A percentile compares a stretch with the other conserved stretches of the same genome.
These are phyloP conservation scores for Hippopotamyrus pictus DNA, from an alignment of 2,797 vertebrate species.

Conservation along the genomic window DNA sequence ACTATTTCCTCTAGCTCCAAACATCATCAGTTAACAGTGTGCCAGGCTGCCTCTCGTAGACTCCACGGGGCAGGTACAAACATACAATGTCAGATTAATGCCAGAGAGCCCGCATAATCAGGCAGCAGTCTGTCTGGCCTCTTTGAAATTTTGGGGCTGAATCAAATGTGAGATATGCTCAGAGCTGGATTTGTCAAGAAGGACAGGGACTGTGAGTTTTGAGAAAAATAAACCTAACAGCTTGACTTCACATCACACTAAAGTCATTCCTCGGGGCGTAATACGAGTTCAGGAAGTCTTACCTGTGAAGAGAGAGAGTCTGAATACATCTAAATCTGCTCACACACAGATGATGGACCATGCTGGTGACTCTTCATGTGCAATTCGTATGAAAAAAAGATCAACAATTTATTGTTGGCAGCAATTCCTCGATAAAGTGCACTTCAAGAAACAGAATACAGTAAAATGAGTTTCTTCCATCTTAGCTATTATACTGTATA, in stretches of 20 bases:
- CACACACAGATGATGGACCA: not conserved
- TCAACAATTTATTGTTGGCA: not conserved
- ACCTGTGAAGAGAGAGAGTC: not conserved
- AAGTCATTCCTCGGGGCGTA: not conserved
- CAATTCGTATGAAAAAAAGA: not conserved
- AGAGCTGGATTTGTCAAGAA: conserved; percentile 21
- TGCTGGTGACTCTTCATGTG: not conserved
- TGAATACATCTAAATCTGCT: not conserved
- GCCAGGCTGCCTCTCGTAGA: not conserved
- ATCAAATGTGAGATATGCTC: not conserved
- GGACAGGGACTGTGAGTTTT: conserved; percentile 8
- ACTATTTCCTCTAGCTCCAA: not conserved
- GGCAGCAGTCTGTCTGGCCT: not conserved
- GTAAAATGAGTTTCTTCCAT: not conserved
- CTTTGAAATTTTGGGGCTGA: not conserved
- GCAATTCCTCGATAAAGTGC: not conserved
- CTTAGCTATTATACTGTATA: not conserved
- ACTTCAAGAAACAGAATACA: not conserved
- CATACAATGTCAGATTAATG: conserved; percentile 12
- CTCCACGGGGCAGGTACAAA: not conserved
- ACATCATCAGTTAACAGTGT: not conserved
- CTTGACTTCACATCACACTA: not conserved
- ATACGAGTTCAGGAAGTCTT: not conserved
- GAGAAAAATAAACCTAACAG: not conserved
- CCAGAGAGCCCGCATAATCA: conserved; percentile 32